Evolutionary conservation across 1,140 invertebrate species (phyloP).

Genomic region (Holotrichia oblita): DNA sequence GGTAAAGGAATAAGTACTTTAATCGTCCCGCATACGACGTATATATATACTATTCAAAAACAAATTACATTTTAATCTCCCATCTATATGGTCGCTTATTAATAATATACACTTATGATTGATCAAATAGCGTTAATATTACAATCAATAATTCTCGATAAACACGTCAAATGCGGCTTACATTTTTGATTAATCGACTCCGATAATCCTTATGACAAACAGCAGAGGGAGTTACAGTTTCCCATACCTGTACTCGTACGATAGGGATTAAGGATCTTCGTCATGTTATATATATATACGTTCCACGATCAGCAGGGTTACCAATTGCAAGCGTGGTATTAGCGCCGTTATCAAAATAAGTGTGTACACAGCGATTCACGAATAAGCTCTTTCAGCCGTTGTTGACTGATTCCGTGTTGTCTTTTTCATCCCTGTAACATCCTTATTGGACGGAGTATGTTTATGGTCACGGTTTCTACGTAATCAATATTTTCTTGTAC

Average conservation of each 20-base stretch:
- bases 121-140: constrained; percentile 39
- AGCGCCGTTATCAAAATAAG: not conserved
- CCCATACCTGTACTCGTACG: not conserved
- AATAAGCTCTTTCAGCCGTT: not conserved
- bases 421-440: not conserved
- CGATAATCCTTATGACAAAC: constrained; percentile 20
- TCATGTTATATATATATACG: not conserved
- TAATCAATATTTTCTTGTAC: constrained; percentile 20
- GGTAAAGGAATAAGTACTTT: not conserved
- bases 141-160: constrained; percentile 39
- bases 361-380: constrained; percentile 10
- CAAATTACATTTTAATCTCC: constrained; percentile 39
- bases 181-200: constrained; percentile 31
- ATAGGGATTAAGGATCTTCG: constrained; percentile 11
- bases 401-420: not conserved
- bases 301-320: not conserved
- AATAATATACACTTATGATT: constrained; percentile 32
- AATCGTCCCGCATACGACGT: not conserved
- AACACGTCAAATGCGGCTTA: constrained; percentile 40
- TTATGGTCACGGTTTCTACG: not conserved
- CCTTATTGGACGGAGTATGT: not conserved
- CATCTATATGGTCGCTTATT: constrained; percentile 36
- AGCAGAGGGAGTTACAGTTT: constrained; percentile 18
- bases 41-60: constrained; percentile 19
- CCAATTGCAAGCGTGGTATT: not conserved